Evolutionary conservation across 2,113 vertebrate genomes (phyloP), one percentile per base, ranked within the genome.

Genomic region (Otolemur garnettii): DNA sequence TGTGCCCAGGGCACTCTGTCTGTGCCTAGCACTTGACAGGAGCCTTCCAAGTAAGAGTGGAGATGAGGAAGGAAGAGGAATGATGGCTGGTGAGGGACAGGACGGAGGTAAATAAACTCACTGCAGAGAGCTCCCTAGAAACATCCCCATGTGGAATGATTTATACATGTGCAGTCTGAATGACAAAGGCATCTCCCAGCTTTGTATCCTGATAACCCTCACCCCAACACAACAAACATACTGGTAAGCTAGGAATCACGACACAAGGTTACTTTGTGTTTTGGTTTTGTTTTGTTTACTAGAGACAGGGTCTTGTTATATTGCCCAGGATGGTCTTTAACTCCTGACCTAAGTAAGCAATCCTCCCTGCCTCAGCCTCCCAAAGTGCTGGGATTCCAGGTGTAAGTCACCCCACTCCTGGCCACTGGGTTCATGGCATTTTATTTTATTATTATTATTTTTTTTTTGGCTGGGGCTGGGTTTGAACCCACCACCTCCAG

Each of bases 321-420:
- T 75, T 75, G 72, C 38, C 7, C 22, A 45, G 38, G 24, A 13
- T 75, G 38, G 38, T 75, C 38, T 75, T 13, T 3, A 28, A 75
- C 13, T 75, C 13, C 72, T 42, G 38, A 4, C 1, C 38, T 75
- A 50, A 50, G 45, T 13, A 28, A 42, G 2, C 6, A 6, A 45
- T 45, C 38, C 3, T 0, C 72, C 38, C 38, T 2, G 42, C 72
- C 72, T 74, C 3, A 1, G 38, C 38, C 38, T 75, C 24, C 72
- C 38, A 45, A 8, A 75, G 72, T 15, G 1, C 38, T 75, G 13
- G 38, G 72, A 9, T 45, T 28, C 14, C 1, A 75, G 24, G 72
- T 1, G 13, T 75, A 1, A 75, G 72, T 42, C 22, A 45, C 72
- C 6, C 0, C 0, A 1, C 45, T 50, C 1, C 72, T 7, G 1